A percentile compares a stretch with the other conserved stretches of the same genome.
phyloP scores from a whole-genome alignment of 2,888 invertebrate genomes.

The Agrotis segetum region DNA sequence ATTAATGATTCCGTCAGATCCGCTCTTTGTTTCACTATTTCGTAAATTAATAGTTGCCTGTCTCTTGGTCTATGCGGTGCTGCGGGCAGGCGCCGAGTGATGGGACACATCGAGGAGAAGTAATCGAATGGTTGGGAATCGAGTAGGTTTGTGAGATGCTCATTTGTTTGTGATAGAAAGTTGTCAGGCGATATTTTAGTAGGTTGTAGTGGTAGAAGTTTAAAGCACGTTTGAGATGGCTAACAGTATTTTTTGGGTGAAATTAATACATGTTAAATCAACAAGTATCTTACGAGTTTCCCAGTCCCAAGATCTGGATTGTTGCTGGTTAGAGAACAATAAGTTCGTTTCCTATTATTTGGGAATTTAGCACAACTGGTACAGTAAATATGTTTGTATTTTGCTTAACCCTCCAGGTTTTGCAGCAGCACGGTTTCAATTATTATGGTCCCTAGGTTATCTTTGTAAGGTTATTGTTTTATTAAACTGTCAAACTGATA shows the following conservation, averaged over 20 bases:
- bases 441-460: not conserved
- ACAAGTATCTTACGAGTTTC: not conserved
- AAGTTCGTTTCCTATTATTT: not conserved
- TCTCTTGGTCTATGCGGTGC: conserved; percentile 73
- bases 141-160: conserved; percentile 1
- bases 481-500: not conserved
- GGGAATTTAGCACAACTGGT: not conserved
- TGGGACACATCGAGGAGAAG: conserved; percentile 42
- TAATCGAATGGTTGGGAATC: conserved; percentile 27
- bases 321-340: too few relatives aligned
- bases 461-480: not conserved
- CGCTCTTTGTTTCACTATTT: conserved; percentile 65
- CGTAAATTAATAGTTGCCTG: conserved; percentile 69
- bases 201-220: not conserved
- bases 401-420: not conserved
- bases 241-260: too few relatives aligned
- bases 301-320: not conserved
- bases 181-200: not conserved
- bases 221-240: too few relatives aligned
- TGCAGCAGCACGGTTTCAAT: not conserved
- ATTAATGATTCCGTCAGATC: conserved; percentile 71
- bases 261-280: not conserved
- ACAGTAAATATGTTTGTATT: not conserved
- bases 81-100: conserved; percentile 44
- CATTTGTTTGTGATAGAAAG: not conserved